These are phyloP conservation scores for Podarcis muralis DNA, from an alignment of 2,113 vertebrate species.

Conservation along the genomic window DNA sequence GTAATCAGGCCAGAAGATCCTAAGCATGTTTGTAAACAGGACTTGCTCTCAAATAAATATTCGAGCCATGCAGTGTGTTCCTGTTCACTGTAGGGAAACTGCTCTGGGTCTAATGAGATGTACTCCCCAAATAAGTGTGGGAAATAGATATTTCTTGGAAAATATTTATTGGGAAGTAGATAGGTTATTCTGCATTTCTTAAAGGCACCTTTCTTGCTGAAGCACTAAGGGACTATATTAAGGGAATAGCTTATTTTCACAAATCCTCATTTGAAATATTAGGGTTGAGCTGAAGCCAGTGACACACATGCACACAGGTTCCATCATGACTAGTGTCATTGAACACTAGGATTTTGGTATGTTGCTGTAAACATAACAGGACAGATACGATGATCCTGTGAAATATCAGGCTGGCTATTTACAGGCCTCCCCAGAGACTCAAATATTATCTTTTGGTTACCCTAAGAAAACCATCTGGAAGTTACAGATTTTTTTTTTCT, in stretches of 20 bases:
- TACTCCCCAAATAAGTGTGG: background rate
- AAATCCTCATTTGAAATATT: background rate
- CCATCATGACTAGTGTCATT: background rate
- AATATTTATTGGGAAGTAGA: background rate
- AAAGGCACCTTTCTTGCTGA: too few relatives aligned
- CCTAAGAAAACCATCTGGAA: constrained; percentile 2
- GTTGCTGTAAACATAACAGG: background rate
- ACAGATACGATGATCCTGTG: background rate
- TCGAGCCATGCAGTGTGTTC: background rate
- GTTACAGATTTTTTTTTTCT: background rate
- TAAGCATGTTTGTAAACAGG: background rate
- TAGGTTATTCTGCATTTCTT: background rate
- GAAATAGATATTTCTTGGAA: background rate
- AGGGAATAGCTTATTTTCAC: background rate
- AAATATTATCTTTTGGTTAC: background rate
- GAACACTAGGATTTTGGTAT: background rate
- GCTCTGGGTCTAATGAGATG: background rate
- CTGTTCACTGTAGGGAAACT: background rate
- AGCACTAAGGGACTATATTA: background rate
- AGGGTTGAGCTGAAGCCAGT: background rate
- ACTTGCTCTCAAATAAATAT: background rate
- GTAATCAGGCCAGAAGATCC: background rate
- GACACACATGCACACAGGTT: background rate
- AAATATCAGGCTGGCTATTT: background rate
- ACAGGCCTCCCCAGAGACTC: background rate